Evolutionary conservation across 2,797 vertebrate genomes (phyloP).

Genomic region (Falco peregrinus): DNA sequence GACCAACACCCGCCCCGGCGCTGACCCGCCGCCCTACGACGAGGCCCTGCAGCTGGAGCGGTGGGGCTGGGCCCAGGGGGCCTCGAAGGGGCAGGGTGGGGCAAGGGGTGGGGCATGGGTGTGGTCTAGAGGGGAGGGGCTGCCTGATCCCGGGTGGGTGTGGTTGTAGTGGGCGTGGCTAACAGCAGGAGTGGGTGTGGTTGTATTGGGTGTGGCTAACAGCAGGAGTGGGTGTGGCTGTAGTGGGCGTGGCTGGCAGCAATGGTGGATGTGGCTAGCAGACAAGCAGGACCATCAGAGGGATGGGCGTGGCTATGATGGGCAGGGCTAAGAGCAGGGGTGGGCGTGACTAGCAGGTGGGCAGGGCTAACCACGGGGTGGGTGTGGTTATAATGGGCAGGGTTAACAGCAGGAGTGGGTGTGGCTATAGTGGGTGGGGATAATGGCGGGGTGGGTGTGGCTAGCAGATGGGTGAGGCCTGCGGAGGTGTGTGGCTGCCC

Average conservation of each 20-base stretch:
- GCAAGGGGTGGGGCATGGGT: background rate
- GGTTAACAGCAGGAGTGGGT: background rate
- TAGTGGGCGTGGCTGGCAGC: too few species aligned
- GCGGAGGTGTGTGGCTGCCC: background rate
- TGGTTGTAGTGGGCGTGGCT: too few species aligned
- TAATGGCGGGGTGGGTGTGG: fast-evolving
- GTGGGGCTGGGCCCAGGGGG: fast-evolving
- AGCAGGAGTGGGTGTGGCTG: background rate
- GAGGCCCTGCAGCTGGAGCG: conserved; percentile 25
- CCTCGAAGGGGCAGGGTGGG: background rate
- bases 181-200: too few species aligned
- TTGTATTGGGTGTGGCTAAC: too few species aligned
- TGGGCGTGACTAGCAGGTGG: too few species aligned
- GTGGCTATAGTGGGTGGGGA: background rate
- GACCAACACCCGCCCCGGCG: conserved; percentile 85
- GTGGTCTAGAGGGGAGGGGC: background rate
- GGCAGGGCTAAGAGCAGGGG: too few species aligned
- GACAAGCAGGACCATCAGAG: too few species aligned
- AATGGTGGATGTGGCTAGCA: too few species aligned
- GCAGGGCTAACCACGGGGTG: too few species aligned
- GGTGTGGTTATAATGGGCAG: background rate
- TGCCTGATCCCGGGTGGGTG: too few species aligned
- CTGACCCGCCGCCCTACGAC: background rate
- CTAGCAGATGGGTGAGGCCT: fast-evolving
- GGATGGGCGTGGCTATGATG: too few species aligned